phyloP scores from a whole-genome alignment of 2,113 vertebrate species.

The Henicopernis longicauda region DNA sequence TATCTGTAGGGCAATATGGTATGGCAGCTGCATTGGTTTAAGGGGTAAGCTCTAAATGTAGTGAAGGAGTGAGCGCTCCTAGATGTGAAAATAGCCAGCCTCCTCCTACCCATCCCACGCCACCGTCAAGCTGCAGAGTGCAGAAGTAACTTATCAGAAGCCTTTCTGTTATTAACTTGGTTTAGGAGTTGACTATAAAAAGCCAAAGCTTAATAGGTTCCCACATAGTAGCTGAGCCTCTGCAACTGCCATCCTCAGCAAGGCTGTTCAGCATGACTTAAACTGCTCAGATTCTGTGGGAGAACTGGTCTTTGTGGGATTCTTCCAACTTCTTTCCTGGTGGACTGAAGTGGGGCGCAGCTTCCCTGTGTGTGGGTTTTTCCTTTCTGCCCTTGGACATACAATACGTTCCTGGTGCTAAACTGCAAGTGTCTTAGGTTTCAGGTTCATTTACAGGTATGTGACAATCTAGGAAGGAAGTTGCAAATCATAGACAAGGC shows the following conservation, averaged over 20 bases:
- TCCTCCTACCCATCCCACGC: accelerated
- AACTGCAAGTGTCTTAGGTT: background rate
- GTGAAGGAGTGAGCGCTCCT: background rate
- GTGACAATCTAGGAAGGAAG: background rate
- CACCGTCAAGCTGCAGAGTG: background rate
- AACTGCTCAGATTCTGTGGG: background rate
- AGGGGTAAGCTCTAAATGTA: background rate
- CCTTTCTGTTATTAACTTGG: background rate
- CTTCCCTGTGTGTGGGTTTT: background rate
- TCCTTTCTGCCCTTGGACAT: background rate
- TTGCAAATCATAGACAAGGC: background rate
- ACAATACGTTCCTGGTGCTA: background rate
- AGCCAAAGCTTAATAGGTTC: background rate
- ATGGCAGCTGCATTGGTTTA: background rate
- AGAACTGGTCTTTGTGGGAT: background rate
- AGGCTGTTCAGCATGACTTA: background rate
- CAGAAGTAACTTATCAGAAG: background rate
- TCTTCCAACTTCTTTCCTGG: background rate
- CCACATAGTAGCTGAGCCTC: background rate
- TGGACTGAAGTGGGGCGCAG: background rate
- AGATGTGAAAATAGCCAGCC: background rate
- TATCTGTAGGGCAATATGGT: background rate
- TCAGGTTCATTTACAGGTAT: background rate
- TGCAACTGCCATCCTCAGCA: background rate
- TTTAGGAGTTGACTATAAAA: background rate